A percentile compares a stretch with the other conserved stretches of the same genome.
Conservation (phyloP, 1,140 invertebrate genomes). For the Bombus polaris region DNA sequence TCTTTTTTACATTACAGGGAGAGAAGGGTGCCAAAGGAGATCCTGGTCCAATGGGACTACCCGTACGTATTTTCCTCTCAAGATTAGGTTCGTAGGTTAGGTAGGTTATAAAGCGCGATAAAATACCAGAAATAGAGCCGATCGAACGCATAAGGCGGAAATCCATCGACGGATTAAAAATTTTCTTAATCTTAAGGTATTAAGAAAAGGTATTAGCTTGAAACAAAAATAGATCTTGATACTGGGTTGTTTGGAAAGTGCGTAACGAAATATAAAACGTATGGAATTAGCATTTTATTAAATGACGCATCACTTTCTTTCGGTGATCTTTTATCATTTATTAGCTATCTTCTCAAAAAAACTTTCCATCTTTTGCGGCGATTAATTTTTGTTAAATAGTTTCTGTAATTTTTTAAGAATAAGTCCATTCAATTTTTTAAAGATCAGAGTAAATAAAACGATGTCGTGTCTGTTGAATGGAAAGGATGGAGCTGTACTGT, state of each 20-base stretch:
- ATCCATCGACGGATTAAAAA: neutral
- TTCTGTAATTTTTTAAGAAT: neutral
- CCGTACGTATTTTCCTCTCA: slow-evolving; percentile 87
- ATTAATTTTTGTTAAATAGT: neutral
- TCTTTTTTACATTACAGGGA: slow-evolving; percentile 86
- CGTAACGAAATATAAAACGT: neutral
- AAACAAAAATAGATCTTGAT: neutral
- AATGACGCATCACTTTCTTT: too few relatives aligned
- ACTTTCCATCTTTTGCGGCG: too few relatives aligned
- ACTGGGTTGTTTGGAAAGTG: neutral
- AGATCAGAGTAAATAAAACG: neutral
- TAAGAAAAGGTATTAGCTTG: neutral
- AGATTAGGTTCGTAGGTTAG: slow-evolving; percentile 56
- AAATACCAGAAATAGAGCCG: neutral
- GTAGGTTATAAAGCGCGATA: slow-evolving; percentile 30
- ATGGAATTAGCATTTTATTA: neutral
- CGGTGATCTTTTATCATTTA: too few relatives aligned
- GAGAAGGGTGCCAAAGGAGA: slow-evolving; percentile 95
- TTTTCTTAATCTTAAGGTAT: neutral
- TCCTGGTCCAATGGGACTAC: slow-evolving; percentile 96
- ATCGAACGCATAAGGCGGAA: neutral
- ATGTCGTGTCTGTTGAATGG: neutral
- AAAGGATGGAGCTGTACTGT: neutral
- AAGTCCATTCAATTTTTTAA: neutral
- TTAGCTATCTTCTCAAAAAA: neutral